Evolutionary conservation across 2,797 vertebrate species (phyloP), one percentile per base, ranked within the genome.

Genomic region (Melanotaenia pygmaea): DNA sequence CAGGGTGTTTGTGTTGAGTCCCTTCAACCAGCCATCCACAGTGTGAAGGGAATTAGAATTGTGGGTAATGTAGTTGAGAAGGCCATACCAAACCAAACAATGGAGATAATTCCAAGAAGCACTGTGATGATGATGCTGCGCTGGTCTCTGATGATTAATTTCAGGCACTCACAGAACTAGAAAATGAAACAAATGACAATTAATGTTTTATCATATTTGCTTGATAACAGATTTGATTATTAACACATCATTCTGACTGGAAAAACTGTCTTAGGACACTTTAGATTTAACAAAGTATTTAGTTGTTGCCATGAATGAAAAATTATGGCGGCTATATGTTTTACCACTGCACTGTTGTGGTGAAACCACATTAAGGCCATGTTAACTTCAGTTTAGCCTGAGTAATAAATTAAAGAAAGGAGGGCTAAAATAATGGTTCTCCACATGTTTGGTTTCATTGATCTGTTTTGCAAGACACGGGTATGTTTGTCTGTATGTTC

Each of bases 11-110:
- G 4, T 0, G 43, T 43, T 32, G 59, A 54, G 5, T 26, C 3
- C n/a, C 30, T 65, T 94, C 86, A 98, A 75, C 97, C 94, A 51
- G 95, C 97, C 96, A 99, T 98, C 98, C 98, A 99, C 61, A 99
- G 85, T 11, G 91, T 92, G 84, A 98, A 98, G 3, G 96, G 94
- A 72, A 99, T 89, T 13, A 98, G 86, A 74, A 98, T 84, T 14
- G 96, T 96, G 70, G 96, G 96, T 62, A 99, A 90, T 0, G 95
- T 94, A 30, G 96, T 96, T 56, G 91, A 95, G 3, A 94, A 94
- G 13, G 93, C 93, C 90, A 96, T 68, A 28, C 97, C 97, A 4
- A 95, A 94, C 76, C 78, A 97, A 64, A 95, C 18, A 10, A 96
- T 95, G 26, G 94, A 95, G 20, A 90, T 79, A 9, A 97, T 60